Evolutionary conservation across 2,888 invertebrate species (phyloP).

Genomic region (Sycophila texana): DNA sequence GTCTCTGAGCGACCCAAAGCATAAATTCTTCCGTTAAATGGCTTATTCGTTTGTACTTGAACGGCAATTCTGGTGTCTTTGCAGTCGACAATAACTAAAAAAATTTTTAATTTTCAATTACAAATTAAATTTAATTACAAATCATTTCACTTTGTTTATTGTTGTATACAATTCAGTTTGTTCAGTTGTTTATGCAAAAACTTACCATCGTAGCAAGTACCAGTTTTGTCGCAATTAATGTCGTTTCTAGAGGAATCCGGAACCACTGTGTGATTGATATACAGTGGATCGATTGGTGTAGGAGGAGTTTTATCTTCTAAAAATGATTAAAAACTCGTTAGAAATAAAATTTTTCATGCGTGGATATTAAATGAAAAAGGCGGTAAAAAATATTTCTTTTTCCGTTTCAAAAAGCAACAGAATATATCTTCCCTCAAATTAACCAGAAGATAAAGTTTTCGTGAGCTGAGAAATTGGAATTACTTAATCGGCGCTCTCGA

Average conservation of each 20-base stretch:
- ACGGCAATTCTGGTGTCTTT: constrained; percentile 96
- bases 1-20: constrained; percentile 95
- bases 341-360: too few relatives aligned
- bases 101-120: constrained; percentile 23
- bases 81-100: constrained; percentile 92
- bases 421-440: background rate
- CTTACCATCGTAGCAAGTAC: constrained; percentile 96
- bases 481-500: constrained; percentile 18
- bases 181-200: background rate
- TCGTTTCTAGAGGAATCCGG: constrained; percentile 72
- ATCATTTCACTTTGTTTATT: background rate
- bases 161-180: too few relatives aligned
- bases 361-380: too few relatives aligned
- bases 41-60: constrained; percentile 93
- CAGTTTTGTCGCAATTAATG: constrained; percentile 94
- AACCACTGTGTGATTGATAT: constrained; percentile 37
- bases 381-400: too few relatives aligned
- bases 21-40: constrained; percentile 96
- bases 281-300: constrained; percentile 24
- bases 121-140: too few relatives aligned
- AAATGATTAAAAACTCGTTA: constrained; percentile 1
- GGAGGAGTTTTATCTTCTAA: constrained; percentile 46
- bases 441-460: background rate
- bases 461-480: constrained; percentile 16
- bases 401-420: background rate